Evolutionary conservation across 2,888 invertebrate species (phyloP), one percentile per base, ranked within the genome.

Genomic region (Drosophila affinis): DNA sequence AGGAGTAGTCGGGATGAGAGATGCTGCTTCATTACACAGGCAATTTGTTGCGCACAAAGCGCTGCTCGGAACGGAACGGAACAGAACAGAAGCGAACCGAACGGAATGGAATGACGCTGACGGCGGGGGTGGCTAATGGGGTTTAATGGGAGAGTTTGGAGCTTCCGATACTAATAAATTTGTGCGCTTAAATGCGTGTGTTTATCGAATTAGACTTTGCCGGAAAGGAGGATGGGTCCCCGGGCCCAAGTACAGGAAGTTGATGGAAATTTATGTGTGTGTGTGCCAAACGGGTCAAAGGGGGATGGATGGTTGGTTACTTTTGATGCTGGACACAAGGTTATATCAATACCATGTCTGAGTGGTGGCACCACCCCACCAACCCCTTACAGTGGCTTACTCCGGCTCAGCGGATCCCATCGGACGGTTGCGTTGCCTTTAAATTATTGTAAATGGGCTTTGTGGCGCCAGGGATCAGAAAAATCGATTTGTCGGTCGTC

Each of bases 401-500:
- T 14, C 27, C 17, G 45, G 27, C 18, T 7, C 47, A 34, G 46
- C 46, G 34, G 34, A 29, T 49, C 5, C 18, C 27, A 44, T 27
- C 45, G 53, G 60, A 62, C 68, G 78, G 32, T 9, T 78, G 71
- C 62, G 32, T 9, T 79, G 71, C 62, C 79, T 81, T 80, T 82
- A 82, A 85, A 84, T 77, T 79, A 75, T 78, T 68, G 79, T 68
- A 81, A 84, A 87, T 87, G 87, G 67, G 83, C 70, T 62, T 76
- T 77, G 81, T 85, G 85, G 85, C 85, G 85, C 85, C 85, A 85
- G 71, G 67, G 73, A 79, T 68, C 55, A 56, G 81, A 79, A 73
- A 87, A 85, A 83, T 85, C 85, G 87, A 87, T 85, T 85, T 85
- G 82, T 77, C 78, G 85, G 76, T 86, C 81, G 86, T 73, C 86